Evolutionary conservation across 2,113 vertebrate species (phyloP).

Genomic region (Tyto alba): DNA sequence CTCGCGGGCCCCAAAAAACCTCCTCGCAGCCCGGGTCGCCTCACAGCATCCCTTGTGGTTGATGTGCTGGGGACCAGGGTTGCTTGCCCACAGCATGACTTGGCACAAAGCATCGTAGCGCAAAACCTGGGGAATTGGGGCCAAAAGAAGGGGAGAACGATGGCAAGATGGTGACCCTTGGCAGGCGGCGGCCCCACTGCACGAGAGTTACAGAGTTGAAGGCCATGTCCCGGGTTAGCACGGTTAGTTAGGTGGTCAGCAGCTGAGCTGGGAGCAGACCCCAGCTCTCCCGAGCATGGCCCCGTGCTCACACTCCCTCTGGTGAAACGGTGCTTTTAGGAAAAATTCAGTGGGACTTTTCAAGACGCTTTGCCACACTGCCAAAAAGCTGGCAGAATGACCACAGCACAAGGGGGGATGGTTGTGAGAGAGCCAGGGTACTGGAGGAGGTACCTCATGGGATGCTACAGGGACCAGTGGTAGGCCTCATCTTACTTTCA

Average conservation of each 20-base stretch:
- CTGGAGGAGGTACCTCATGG: not conserved
- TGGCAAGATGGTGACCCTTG: not conserved
- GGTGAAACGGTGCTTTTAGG: not conserved
- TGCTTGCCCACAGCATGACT: not conserved
- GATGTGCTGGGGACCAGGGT: not conserved
- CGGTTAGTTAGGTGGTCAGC: not conserved
- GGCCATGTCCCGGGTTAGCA: too few relatives aligned
- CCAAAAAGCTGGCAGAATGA: not conserved
- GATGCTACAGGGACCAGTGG: not conserved
- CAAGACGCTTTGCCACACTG: not conserved
- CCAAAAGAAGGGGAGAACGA: not conserved
- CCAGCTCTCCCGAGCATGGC: not conserved
- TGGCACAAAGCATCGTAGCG: not conserved
- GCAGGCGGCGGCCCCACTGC: rapidly evolving
- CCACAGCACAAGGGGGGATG: not conserved
- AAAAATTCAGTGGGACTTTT: not conserved
- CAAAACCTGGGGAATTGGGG: not conserved
- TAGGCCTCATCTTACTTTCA: not conserved
- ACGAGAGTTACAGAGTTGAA: not conserved
- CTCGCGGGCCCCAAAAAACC: not conserved
- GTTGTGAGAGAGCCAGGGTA: not conserved
- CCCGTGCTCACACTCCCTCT: not conserved
- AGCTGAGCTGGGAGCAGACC: not conserved
- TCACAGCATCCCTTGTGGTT: rapidly evolving
- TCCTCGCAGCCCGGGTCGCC: rapidly evolving